phyloP scores from a whole-genome alignment of 2,113 vertebrate genomes.

The Anoplopoma fimbria region DNA sequence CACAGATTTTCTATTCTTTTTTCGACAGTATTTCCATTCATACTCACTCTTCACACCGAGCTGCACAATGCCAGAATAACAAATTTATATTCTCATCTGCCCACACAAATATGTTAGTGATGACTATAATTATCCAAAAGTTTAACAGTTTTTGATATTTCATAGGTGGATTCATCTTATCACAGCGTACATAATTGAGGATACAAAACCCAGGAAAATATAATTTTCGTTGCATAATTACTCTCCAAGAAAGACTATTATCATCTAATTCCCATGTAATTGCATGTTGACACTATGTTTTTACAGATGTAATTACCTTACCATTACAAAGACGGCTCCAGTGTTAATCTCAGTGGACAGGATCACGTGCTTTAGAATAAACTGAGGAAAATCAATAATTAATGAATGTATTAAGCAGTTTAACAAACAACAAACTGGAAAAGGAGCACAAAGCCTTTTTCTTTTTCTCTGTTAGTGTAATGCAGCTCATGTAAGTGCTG shows the following conservation, averaged over 20 bases:
- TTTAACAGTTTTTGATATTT: conserved; percentile 71
- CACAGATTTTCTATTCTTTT: conserved; percentile 62
- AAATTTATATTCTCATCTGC: conserved; percentile 74
- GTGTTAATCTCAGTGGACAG: conserved; percentile 58
- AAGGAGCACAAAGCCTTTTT: conserved; percentile 64
- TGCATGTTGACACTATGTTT: conserved; percentile 71
- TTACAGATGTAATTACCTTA: conserved; percentile 71
- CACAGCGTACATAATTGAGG: conserved; percentile 50
- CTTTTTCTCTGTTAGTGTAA: conserved; percentile 41
- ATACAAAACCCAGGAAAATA: conserved; percentile 33
- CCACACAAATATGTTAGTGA: conserved; percentile 75
- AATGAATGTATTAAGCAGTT: conserved; percentile 63
- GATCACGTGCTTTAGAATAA: conserved; percentile 45
- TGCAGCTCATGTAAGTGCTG: conserved; percentile 41
- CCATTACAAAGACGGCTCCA: conserved; percentile 43
- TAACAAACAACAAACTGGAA: conserved; percentile 61
- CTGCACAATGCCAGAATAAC: conserved; percentile 70
- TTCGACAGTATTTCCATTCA: conserved; percentile 56
- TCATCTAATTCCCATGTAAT: conserved; percentile 74
- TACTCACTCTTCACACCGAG: conserved; percentile 62
- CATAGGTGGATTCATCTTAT: conserved; percentile 66
- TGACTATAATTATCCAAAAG: conserved; percentile 72
- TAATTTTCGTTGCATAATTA: conserved; percentile 70
- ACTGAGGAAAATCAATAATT: conserved; percentile 60
- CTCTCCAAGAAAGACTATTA: conserved; percentile 65